Conservation (phyloP, 2,888 invertebrate species). For the Caenorhabditis angaria region DNA sequence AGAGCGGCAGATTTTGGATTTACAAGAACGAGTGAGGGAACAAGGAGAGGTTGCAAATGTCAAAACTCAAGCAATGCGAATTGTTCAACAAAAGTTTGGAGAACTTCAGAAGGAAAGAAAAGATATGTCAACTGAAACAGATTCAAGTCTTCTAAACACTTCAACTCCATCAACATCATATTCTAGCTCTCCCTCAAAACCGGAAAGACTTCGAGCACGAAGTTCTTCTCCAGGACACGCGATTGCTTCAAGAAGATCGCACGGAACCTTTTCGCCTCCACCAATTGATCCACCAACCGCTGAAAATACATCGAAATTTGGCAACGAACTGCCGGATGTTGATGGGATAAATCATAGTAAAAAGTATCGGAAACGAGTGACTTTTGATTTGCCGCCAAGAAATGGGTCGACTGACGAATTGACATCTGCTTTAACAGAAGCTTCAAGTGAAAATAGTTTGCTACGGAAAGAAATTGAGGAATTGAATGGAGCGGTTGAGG, state of each 20-base stretch:
- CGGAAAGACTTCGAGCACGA: constrained; percentile 28
- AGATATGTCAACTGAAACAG: constrained; percentile 55
- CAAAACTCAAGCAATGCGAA: constrained; percentile 66
- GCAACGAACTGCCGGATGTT: constrained; percentile 35
- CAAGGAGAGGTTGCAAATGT: constrained; percentile 67
- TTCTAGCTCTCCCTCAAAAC: not conserved
- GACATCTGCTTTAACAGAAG: constrained; percentile 20
- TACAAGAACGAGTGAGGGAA: constrained; percentile 69
- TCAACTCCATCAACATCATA: constrained; percentile 21
- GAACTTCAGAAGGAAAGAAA: constrained; percentile 42
- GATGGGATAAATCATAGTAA: constrained; percentile 34
- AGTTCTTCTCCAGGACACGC: constrained; percentile 51
- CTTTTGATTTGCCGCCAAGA: constrained; percentile 60
- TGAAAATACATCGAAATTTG: constrained; percentile 48
- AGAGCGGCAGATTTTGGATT: constrained; percentile 82
- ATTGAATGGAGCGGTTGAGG: constrained; percentile 26
- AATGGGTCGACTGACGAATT: constrained; percentile 9
- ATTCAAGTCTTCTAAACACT: constrained; percentile 17
- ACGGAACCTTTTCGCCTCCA: constrained; percentile 39
- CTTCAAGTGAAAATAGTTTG: constrained; percentile 32
- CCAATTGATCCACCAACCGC: constrained; percentile 29
- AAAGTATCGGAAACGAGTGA: constrained; percentile 61
- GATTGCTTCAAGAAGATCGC: constrained; percentile 38
- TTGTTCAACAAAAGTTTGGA: constrained; percentile 62
- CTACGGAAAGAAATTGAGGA: constrained; percentile 28